Base-by-base conservation (phyloP, 2,113 vertebrate genomes). In the Clarias batrachus region DNA sequence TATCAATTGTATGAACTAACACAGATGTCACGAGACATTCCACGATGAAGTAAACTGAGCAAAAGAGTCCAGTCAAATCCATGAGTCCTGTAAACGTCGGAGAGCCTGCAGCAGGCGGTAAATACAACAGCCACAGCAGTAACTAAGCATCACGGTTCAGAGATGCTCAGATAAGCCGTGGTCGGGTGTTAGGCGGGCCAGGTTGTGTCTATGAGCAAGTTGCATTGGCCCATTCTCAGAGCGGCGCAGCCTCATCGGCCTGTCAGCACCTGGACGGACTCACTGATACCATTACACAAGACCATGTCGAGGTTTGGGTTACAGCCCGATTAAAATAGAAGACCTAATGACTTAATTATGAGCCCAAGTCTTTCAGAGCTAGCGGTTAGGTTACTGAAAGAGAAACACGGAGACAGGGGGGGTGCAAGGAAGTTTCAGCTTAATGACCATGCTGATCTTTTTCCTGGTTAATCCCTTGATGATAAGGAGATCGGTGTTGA, bases 311-410 rank as follows among this genome's bases (percentile, higher is more conserved):
- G 96, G 94, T 96, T 96, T 93, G 90, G 91, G 96, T 97, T 97
- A 95, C 94, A 90, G 93, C 84, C 78, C 88, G 93, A 94, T 95
- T 94, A 95, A 95, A 96, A 96, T 92, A 92, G 90, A 93, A 94
- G 93, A 90, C 90, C 91, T 94, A 94, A 99, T 99, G 93, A 99
- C 98, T 99, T 97, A 99, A 98, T 99, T 94, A 98, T 98, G 97
- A 96, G 87, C 93, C 95, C 90, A 87, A 94, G 94, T 94, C 96
- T 95, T 93, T 97, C 96, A 98, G 95, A 94, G 94, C 91, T 89
- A 85, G 77, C 93, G 96, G 94, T 96, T 96, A 88, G 76, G 94
- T 97, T 97, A 97, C 97, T 89, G 94, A 92, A 89, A 89, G 89
- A 91, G 92, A 91, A 89, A 93, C 91, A 91, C 65, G 60, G 33